phyloP scores from a whole-genome alignment of 2,113 vertebrate species.

The Cephalophus harveyi region DNA sequence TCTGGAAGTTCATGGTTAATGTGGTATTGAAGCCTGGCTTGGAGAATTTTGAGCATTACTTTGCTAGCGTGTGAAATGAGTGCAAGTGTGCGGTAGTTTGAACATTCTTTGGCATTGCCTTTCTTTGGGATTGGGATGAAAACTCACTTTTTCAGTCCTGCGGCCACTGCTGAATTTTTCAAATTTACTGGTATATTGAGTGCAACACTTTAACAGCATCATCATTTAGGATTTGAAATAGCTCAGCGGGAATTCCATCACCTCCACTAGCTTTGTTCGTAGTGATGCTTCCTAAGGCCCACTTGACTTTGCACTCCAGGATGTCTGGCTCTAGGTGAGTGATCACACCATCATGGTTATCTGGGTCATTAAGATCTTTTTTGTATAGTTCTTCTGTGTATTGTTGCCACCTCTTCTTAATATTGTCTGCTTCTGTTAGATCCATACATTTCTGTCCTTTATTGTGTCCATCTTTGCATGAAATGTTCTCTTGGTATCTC shows the following conservation, averaged over 20 bases:
- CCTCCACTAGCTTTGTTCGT: not conserved
- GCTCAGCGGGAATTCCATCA: not conserved
- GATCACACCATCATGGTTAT: not conserved
- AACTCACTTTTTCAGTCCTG: not conserved
- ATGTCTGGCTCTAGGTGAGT: not conserved
- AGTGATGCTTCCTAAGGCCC: not conserved
- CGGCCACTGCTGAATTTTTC: not conserved
- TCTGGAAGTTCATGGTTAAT: not conserved
- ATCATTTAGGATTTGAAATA: not conserved
- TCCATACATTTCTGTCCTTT: not conserved
- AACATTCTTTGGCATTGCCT: not conserved
- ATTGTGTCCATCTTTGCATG: not conserved
- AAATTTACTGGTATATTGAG: not conserved
- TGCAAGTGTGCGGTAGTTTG: not conserved
- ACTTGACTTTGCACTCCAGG: not conserved
- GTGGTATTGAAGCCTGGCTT: not conserved
- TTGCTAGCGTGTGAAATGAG: not conserved
- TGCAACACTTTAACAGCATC: not conserved
- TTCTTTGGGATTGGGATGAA: not conserved
- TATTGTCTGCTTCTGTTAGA: not conserved
- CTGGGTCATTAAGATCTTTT: not conserved
- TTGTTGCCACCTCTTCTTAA: not conserved
- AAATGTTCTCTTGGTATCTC: not conserved
- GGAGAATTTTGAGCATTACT: not conserved
- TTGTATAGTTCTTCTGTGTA: not conserved